Percentiles rank a stretch among this genome's conserved stretches.
Evolutionary conservation across 2,797 vertebrate species (phyloP).

Genomic region (Lacerta viridis): DNA sequence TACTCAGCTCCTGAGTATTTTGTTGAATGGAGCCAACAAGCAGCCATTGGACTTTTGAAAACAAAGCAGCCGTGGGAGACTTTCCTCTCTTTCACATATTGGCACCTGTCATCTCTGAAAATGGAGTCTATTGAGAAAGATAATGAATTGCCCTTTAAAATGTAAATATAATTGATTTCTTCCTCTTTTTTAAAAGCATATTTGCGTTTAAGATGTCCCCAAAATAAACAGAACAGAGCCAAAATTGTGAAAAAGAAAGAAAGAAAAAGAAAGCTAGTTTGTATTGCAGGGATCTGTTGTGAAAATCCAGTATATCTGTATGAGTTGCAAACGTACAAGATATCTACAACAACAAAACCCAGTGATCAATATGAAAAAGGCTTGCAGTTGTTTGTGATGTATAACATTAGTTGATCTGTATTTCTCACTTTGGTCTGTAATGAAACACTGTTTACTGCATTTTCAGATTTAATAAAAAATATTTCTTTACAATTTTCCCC

Average conservation of each 20-base stretch:
- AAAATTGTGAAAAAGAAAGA: conserved; percentile 17
- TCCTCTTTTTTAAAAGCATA: conserved; percentile 60
- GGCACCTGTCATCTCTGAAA: conserved; percentile 49
- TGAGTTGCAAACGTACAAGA: background rate
- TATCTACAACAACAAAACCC: background rate
- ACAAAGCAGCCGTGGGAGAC: conserved; percentile 13
- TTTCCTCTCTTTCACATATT: conserved; percentile 13
- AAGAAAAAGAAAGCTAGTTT: background rate
- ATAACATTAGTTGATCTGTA: conserved; percentile 23
- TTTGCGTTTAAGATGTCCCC: conserved; percentile 43
- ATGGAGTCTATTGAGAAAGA: conserved; percentile 44
- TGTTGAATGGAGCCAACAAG: conserved; percentile 45
- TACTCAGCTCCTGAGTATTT: conserved; percentile 30
- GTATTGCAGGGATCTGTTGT: conserved; percentile 32
- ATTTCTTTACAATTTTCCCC: conserved; percentile 66
- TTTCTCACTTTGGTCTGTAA: conserved; percentile 52
- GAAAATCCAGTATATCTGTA: background rate
- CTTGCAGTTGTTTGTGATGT: conserved; percentile 38
- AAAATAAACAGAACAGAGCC: conserved; percentile 26
- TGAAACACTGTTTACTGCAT: conserved; percentile 34
- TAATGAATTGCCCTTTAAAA: conserved; percentile 52
- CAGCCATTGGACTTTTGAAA: conserved; percentile 52
- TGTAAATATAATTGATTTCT: conserved; percentile 58
- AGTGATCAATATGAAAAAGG: background rate
- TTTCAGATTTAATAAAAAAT: conserved; percentile 67